phyloP scores from a whole-genome alignment of 2,888 invertebrate species.

The Pyrgus malvae region DNA sequence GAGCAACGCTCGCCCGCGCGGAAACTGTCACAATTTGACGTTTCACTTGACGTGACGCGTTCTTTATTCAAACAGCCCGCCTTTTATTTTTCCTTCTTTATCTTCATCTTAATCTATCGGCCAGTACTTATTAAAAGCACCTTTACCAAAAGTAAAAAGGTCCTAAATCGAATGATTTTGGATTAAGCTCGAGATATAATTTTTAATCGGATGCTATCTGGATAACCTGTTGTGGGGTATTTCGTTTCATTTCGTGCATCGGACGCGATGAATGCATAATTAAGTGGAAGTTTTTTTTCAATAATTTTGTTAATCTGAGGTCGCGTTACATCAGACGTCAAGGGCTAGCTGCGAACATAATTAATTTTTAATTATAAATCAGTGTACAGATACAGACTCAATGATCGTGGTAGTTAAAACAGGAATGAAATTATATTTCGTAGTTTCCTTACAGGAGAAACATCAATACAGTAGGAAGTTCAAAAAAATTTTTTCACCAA shows the following conservation, averaged over 20 bases:
- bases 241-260: conserved; percentile 66
- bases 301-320: conserved; percentile 56
- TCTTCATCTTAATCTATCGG: conserved; percentile 62
- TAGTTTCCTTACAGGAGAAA: too few relatives aligned
- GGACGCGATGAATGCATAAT: conserved; percentile 76
- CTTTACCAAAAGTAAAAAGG: conserved; percentile 54
- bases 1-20: conserved; percentile 74
- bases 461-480: too few relatives aligned
- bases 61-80: conserved; percentile 76
- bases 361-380: neutral
- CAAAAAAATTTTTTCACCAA: too few relatives aligned
- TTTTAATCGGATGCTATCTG: conserved; percentile 72
- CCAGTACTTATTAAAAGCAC: conserved; percentile 43
- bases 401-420: too few relatives aligned
- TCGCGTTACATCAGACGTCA: conserved; percentile 39
- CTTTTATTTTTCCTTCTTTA: conserved; percentile 74
- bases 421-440: too few relatives aligned
- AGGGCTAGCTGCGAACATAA: conserved; percentile 24
- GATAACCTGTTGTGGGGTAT: conserved; percentile 77
- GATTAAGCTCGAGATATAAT: conserved; percentile 53
- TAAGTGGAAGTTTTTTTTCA: conserved; percentile 73
- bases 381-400: too few relatives aligned
- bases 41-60: conserved; percentile 77
- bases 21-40: conserved; percentile 80
- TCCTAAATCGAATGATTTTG: conserved; percentile 48